These are phyloP conservation scores for Chelonus insularis DNA, from an alignment of 1,140 invertebrate species.

Conservation along the genomic window DNA sequence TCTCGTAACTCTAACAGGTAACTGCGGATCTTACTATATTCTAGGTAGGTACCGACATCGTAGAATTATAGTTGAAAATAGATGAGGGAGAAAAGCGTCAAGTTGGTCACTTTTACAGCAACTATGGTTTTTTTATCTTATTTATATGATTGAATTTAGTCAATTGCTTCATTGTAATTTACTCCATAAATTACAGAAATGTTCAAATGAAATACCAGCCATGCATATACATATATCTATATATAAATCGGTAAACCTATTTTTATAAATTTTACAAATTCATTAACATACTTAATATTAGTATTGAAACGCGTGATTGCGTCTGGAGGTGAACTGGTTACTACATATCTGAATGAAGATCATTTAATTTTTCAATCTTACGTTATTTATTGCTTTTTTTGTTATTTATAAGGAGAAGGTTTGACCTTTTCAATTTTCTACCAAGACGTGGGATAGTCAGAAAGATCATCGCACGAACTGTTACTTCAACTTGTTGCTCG, in stretches of 20 bases:
- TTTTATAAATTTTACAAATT: neutral
- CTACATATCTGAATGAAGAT: too few species aligned
- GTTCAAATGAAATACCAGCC: neutral
- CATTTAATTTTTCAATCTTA: neutral
- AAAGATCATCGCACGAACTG: constrained; percentile 10
- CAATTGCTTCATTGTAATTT: too few species aligned
- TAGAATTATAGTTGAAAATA: neutral
- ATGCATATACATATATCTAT: neutral
- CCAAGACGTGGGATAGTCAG: constrained; percentile 3
- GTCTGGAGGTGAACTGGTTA: neutral
- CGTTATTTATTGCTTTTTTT: neutral
- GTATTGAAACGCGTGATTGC: constrained; percentile 2
- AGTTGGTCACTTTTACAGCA: too few species aligned
- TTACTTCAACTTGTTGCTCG: neutral
- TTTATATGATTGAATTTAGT: neutral
- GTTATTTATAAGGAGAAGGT: neutral
- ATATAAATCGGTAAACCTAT: neutral
- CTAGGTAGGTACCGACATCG: neutral
- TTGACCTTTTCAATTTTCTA: neutral
- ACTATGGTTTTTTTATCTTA: neutral
- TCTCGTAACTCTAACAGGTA: constrained; percentile 31
- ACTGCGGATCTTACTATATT: constrained; percentile 13
- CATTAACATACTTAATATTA: neutral
- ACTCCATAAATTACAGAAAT: neutral
- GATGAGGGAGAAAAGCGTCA: constrained; percentile 11